phyloP scores from a whole-genome alignment of 2,888 invertebrate genomes.

The Erebia ligea region DNA sequence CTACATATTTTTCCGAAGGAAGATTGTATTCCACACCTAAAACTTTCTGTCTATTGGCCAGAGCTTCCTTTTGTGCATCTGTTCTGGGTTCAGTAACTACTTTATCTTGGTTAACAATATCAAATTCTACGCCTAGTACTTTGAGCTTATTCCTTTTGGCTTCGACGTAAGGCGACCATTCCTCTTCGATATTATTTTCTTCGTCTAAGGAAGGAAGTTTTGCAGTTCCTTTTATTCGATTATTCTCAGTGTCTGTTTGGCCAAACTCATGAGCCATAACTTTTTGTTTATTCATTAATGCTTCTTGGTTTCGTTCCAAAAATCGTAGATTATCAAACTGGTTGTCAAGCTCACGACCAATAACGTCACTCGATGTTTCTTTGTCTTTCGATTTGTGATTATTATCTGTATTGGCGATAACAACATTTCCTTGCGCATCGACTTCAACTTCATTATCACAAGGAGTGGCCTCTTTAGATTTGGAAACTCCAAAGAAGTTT shows the following conservation, averaged over 20 bases:
- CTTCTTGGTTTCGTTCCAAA: conserved; percentile 68
- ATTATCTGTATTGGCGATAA: conserved; percentile 47
- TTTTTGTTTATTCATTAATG: conserved; percentile 76
- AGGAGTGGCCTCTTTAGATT: conserved; percentile 47
- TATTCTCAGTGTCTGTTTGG: conserved; percentile 62
- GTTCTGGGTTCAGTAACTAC: conserved; percentile 54
- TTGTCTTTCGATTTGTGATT: conserved; percentile 46
- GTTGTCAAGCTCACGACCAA: conserved; percentile 61
- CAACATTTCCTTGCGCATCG: conserved; percentile 69
- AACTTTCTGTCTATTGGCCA: conserved; percentile 84
- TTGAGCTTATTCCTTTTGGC: conserved; percentile 68
- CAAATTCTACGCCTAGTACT: conserved; percentile 63
- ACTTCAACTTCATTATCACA: conserved; percentile 65
- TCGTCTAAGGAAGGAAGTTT: conserved; percentile 54
- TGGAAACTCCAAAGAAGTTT: conserved; percentile 62
- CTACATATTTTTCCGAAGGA: conserved; percentile 33
- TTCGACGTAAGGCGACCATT: conserved; percentile 56
- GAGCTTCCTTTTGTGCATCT: conserved; percentile 82
- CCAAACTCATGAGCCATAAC: conserved; percentile 79
- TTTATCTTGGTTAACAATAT: conserved; percentile 45
- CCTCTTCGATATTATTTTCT: conserved; percentile 59
- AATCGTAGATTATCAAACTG: conserved; percentile 61
- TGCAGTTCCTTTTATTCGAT: conserved; percentile 51
- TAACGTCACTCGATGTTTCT: conserved; percentile 63
- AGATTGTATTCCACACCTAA: conserved; percentile 84